These are phyloP conservation scores for Rhinophrynus dorsalis DNA, from an alignment of 2,797 vertebrate species.

Conservation along the genomic window DNA sequence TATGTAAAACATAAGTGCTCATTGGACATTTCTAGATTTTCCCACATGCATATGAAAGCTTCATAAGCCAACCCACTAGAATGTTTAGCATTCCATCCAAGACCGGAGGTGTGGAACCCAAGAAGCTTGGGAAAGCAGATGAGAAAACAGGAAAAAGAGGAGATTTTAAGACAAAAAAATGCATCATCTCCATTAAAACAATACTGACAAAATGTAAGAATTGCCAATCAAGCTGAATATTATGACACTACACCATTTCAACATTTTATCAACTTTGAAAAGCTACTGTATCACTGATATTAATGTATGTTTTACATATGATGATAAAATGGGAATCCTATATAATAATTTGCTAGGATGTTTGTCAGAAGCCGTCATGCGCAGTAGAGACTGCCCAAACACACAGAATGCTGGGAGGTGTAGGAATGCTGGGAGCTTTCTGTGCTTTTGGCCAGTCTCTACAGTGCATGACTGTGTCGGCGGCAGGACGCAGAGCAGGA, in stretches of 20 bases:
- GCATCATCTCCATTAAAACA: neutral
- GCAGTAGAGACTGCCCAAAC: no score
- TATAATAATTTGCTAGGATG: no score
- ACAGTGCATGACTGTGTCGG: no score
- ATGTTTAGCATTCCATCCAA: neutral
- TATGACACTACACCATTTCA: neutral
- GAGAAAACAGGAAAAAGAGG: neutral
- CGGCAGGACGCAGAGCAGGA: no score
- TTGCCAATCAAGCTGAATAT: neutral
- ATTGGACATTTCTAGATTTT: constrained; percentile 1
- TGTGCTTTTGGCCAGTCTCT: no score
- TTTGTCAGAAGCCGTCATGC: no score
- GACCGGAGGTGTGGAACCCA: neutral
- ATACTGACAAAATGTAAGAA: neutral
- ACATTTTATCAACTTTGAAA: neutral
- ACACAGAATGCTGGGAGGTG: no score
- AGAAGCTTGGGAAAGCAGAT: constrained; percentile 12
- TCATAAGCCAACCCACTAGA: constrained; percentile 5
- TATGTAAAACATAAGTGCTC: neutral
- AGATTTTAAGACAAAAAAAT: neutral
- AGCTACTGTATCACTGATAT: neutral
- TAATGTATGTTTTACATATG: neutral
- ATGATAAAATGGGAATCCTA: no score
- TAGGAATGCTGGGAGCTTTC: no score
- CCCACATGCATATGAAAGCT: neutral